Percentiles rank a stretch among this genome's conserved stretches.
These are phyloP conservation scores for Pogona vitticeps DNA, from an alignment of 2,113 vertebrate species.

Conservation along the genomic window DNA sequence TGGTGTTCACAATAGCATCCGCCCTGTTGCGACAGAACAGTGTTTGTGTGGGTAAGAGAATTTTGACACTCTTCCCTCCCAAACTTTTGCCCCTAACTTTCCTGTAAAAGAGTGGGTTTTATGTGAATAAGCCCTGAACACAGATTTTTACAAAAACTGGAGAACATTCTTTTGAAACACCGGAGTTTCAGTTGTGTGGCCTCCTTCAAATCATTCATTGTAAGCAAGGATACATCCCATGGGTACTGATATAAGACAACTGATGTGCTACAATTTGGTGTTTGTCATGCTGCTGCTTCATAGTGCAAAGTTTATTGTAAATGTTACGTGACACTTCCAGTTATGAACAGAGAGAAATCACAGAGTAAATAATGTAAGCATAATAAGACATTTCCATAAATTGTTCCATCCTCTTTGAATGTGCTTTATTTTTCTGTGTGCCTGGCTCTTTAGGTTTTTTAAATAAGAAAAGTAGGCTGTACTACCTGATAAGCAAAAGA, in stretches of 20 bases:
- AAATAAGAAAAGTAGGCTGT: background rate
- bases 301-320: background rate
- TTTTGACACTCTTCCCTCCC: background rate
- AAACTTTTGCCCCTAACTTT: background rate
- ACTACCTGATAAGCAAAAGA: conserved; percentile 29
- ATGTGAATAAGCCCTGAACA: background rate
- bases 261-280: background rate
- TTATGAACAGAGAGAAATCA: background rate
- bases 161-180: background rate
- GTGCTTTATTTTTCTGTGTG: background rate
- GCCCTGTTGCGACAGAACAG: background rate
- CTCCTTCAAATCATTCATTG: background rate
- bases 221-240: background rate
- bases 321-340: conserved; percentile 4
- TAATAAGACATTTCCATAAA: background rate
- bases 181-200: background rate
- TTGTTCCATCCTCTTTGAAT: background rate
- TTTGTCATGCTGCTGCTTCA: background rate
- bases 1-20: background rate
- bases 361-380: background rate
- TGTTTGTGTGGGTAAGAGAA: background rate
- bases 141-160: background rate
- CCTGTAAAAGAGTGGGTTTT: background rate
- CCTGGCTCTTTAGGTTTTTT: background rate
- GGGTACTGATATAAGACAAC: conserved; percentile 19